A percentile compares a stretch with the other conserved stretches of the same genome.
phyloP scores from a whole-genome alignment of 2,797 vertebrate species.

The Taeniopygia guttata region DNA sequence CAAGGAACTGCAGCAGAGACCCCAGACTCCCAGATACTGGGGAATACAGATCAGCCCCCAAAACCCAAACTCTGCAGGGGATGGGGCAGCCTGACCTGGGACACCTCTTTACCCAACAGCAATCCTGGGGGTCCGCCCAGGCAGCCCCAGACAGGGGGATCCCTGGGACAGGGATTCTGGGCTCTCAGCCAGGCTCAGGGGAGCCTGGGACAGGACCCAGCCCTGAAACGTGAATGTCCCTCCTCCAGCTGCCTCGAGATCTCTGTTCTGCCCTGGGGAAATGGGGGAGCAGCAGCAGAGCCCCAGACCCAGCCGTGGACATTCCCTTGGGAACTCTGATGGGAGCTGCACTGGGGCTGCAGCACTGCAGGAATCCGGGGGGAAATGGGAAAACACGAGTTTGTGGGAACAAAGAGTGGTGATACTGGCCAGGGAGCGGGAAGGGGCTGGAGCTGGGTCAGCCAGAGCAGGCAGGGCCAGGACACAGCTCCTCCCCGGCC shows the following conservation, averaged over 20 bases:
- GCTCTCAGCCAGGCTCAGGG: not conserved
- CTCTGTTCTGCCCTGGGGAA: fast-evolving
- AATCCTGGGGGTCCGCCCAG: not conserved
- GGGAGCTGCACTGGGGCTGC: not conserved
- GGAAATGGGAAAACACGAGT: fast-evolving
- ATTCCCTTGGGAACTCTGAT: fast-evolving
- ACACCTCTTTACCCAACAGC: not conserved
- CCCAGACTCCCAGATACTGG: fast-evolving
- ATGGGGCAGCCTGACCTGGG: not conserved
- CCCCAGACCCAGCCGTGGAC: fast-evolving
- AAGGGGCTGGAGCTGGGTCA: not conserved
- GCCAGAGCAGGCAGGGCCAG: not conserved
- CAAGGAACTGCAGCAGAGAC: not conserved
- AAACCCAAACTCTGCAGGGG: too few species aligned
- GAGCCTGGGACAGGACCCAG: not conserved
- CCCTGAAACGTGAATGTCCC: not conserved
- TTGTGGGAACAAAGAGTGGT: not conserved
- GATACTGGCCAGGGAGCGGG: fast-evolving
- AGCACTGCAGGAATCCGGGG: not conserved
- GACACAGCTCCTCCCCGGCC: not conserved
- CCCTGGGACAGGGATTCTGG: not conserved
- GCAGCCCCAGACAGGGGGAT: too few species aligned
- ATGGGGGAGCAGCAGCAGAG: not conserved
- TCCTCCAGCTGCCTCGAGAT: not conserved
- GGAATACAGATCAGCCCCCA: not conserved